Conservation (phyloP, 2,113 vertebrate species). For the Coracopsis vasa region DNA sequence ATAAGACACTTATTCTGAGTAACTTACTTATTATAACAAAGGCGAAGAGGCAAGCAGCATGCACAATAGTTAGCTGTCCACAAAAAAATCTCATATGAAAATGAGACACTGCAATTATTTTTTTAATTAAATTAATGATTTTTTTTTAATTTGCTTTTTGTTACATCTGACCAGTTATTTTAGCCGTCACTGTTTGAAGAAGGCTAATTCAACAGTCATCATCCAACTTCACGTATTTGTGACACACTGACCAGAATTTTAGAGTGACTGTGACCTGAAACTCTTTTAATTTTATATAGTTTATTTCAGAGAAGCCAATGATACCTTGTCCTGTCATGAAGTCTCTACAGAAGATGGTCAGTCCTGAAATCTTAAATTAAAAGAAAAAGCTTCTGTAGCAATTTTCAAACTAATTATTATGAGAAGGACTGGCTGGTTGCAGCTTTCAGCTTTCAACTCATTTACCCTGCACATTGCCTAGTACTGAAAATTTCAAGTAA, state of each 20-base stretch:
- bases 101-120: background rate
- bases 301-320: background rate
- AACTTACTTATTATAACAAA: background rate
- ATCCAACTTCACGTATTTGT: background rate
- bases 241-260: background rate
- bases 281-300: background rate
- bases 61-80: background rate
- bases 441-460: background rate
- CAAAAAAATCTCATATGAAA: background rate
- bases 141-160: background rate
- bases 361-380: background rate
- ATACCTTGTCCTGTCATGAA: background rate
- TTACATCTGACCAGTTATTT: background rate
- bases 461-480: background rate
- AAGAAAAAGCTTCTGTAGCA: background rate
- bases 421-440: background rate
- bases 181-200: background rate
- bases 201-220: background rate
- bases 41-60: background rate
- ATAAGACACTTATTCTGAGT: background rate
- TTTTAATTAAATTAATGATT: background rate
- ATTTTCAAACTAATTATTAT: background rate
- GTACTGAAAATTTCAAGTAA: background rate
- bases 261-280: background rate
- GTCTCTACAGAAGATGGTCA: background rate